Evolutionary conservation across 2,797 vertebrate genomes (phyloP), one percentile per base, ranked within the genome.

Genomic region (Chanos chanos): DNA sequence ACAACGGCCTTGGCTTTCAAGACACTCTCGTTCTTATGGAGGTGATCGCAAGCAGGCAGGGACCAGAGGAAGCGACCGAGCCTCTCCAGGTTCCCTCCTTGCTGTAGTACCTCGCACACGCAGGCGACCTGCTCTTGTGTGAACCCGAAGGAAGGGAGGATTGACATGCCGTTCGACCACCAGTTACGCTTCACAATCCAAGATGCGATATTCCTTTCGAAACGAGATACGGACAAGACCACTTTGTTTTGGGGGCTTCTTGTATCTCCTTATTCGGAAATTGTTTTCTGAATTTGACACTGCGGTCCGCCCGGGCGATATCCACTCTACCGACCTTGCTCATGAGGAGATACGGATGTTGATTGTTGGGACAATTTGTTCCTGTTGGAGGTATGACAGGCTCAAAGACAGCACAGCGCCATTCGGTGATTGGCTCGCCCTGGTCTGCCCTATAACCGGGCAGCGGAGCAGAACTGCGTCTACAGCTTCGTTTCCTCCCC

Each of bases 101-200:
- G 95, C 81, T 97, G 95, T 76, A 97, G 76, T 64, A 97, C 95
- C 85, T 97, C 94, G 81, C 95, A 97, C 36, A 97, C 95, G 79
- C 95, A 97, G 66, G 94, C 95, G 85, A 97, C 95, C 89, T 97
- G 95, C 89, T 97, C 95, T 88, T 97, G 95, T 70, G 94, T 97
- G 71, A 97, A 97, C 66, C 95, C 95, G 82, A 97, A 97, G 58
- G 95, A 94, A 77, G 95, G 95, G 75, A 97, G 78, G 89, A 97
- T 92, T 77, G 95, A 97, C 95, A 97, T 97, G 89, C 85, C 89
- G 82, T 76, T 9, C 34, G 41, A 57, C n/a, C n/a, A n/a, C n/a
- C n/a, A n/a, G 40, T 34, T 57, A 54, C 57, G 60, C 56, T 56
- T 61, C 65, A 57, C 41, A n/a, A n/a, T n/a, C n/a, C n/a, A n/a